Conservation (phyloP, 2,113 vertebrate genomes). For the Actenoides hombroni region DNA sequence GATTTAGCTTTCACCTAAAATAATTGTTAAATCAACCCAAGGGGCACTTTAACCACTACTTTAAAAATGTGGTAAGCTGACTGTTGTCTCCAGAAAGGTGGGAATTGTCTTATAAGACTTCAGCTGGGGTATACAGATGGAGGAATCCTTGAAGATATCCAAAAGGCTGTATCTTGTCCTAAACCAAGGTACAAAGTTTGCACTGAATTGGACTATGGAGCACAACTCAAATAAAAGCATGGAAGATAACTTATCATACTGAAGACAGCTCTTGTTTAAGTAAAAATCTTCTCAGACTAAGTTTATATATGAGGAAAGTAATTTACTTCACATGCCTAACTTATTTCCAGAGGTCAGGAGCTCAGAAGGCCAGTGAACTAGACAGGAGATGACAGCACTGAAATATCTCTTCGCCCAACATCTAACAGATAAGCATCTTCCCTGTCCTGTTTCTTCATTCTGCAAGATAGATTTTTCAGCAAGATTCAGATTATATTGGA, state of each 20-base stretch:
- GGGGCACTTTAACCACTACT: background rate
- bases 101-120: background rate
- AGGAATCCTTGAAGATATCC: background rate
- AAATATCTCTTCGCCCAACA: background rate
- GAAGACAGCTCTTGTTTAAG: background rate
- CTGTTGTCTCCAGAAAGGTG: background rate
- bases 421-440: background rate
- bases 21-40: background rate
- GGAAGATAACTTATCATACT: background rate
- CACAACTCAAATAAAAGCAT: background rate
- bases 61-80: background rate
- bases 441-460: background rate
- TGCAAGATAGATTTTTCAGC: background rate
- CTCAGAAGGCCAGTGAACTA: background rate
- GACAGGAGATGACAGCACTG: background rate
- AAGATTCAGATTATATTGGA: slow-evolving; percentile 14
- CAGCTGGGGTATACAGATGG: background rate
- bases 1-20: background rate
- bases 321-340: background rate
- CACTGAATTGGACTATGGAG: background rate
- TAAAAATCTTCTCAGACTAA: background rate
- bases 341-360: background rate
- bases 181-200: background rate
- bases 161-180: background rate
- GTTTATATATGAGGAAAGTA: background rate